Evolutionary conservation across 2,797 vertebrate species (phyloP).

Genomic region (Acropternis orthonyx): DNA sequence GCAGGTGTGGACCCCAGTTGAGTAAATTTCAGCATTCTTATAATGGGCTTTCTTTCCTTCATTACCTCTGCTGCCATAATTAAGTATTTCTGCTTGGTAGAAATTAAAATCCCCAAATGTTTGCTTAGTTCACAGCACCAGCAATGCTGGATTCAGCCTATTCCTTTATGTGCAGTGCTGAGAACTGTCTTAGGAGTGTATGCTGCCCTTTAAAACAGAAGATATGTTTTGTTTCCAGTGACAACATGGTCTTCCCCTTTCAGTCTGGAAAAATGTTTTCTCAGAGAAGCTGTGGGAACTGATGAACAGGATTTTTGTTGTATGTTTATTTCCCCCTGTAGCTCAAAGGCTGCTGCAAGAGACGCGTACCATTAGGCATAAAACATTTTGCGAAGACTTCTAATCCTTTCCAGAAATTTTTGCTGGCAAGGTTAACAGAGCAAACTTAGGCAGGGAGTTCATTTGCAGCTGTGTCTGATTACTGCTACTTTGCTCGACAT

Average conservation of each 20-base stretch:
- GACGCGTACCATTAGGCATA: background rate
- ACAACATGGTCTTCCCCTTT: background rate
- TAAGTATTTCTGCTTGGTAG: background rate
- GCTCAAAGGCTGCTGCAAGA: background rate
- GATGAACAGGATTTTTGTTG: background rate
- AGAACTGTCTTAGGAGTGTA: background rate
- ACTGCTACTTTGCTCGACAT: background rate
- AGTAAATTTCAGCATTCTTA: conserved; percentile 37
- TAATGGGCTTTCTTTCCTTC: conserved; percentile 2
- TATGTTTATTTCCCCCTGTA: background rate
- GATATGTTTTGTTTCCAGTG: background rate
- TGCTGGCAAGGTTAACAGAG: background rate
- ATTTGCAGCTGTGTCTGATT: background rate
- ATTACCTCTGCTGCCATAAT: conserved; percentile 34
- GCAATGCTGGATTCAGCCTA: background rate
- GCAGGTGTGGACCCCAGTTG: conserved; percentile 20
- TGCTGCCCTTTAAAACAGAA: background rate
- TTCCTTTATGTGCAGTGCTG: background rate
- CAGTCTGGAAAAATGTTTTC: background rate
- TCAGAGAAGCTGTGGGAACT: background rate
- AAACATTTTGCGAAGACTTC: background rate
- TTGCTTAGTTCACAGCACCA: background rate
- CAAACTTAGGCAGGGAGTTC: background rate
- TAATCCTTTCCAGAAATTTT: background rate
- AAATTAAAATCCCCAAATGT: background rate